Evolutionary conservation across 2,888 invertebrate species (phyloP).

Genomic region (Acheta domesticus): DNA sequence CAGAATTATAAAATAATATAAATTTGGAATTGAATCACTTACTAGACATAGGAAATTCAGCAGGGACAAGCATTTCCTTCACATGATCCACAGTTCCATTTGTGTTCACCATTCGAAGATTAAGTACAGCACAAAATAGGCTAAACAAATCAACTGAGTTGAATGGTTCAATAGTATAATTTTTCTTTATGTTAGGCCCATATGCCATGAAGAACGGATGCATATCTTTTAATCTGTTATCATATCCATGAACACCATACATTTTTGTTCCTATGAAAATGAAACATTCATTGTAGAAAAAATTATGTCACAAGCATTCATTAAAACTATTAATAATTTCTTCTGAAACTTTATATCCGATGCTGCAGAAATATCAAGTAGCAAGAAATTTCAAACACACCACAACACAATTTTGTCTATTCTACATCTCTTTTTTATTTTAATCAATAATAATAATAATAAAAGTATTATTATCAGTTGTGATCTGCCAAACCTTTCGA

Average conservation of each 20-base stretch:
- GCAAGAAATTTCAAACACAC: too few species aligned
- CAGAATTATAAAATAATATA: not conserved
- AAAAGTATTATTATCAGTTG: too few species aligned
- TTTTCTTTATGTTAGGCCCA: slow-evolving; percentile 60
- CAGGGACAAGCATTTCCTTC: slow-evolving; percentile 45
- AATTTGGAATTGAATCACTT: not conserved
- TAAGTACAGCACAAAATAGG: slow-evolving; percentile 59
- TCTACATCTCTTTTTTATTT: too few species aligned
- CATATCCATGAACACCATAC: slow-evolving; percentile 72
- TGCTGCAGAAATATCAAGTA: too few species aligned
- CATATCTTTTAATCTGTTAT: slow-evolving; percentile 55
- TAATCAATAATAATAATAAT: too few species aligned
- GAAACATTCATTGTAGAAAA: slow-evolving; percentile 42
- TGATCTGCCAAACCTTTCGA: too few species aligned
- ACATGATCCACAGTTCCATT: slow-evolving; percentile 52
- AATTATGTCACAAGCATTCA: too few species aligned
- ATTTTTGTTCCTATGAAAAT: slow-evolving; percentile 53
- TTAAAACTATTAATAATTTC: too few species aligned
- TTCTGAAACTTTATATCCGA: too few species aligned
- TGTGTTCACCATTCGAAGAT: slow-evolving; percentile 50
- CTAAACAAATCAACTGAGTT: slow-evolving; percentile 63
- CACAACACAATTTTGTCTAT: too few species aligned
- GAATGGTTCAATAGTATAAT: slow-evolving; percentile 55
- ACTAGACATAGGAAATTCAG: not conserved
- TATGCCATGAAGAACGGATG: slow-evolving; percentile 67